These are phyloP conservation scores for Haliclystus octoradiatus DNA, from an alignment of 30 jellyfish, hydroid and myxozoan species.

Conservation along the genomic window DNA sequence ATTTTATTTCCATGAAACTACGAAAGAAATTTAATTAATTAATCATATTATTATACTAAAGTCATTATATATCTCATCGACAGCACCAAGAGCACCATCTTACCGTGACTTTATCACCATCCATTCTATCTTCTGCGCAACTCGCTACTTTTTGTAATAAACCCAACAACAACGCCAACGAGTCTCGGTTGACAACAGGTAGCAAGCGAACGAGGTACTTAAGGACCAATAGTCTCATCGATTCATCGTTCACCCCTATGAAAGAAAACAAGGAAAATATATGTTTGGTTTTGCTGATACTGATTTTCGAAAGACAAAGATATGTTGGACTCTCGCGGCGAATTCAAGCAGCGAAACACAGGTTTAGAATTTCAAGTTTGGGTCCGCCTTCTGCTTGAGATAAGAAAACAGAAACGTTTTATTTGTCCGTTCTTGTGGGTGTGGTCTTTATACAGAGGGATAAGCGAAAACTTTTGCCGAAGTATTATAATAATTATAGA, in stretches of 20 bases:
- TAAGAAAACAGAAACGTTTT: too few species aligned
- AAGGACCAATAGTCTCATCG: constrained; percentile 1
- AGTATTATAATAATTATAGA: too few species aligned
- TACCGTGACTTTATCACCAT: constrained; percentile 70
- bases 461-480: too few species aligned
- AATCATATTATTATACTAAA: too few species aligned
- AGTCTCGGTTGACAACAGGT: constrained; percentile 78
- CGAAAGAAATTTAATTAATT: not conserved
- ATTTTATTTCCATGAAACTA: constrained; percentile 82
- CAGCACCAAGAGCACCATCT: too few species aligned
- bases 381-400: too few species aligned
- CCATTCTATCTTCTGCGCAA: constrained; percentile 46
- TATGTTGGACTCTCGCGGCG: too few species aligned
- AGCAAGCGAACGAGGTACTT: constrained; percentile 48
- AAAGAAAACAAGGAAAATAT: not conserved
- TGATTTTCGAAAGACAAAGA: not conserved
- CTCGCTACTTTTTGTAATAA: constrained; percentile 77
- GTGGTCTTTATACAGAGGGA: too few species aligned
- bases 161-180: constrained; percentile 42
- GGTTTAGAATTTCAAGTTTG: too few species aligned
- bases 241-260: constrained; percentile 42
- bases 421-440: too few species aligned
- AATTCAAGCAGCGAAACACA: too few species aligned
- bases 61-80: too few species aligned
- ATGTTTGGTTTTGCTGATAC: not conserved